These are phyloP conservation scores for Ernsta delagoae DNA, from an alignment of 2,888 invertebrate genomes.

Conservation along the genomic window DNA sequence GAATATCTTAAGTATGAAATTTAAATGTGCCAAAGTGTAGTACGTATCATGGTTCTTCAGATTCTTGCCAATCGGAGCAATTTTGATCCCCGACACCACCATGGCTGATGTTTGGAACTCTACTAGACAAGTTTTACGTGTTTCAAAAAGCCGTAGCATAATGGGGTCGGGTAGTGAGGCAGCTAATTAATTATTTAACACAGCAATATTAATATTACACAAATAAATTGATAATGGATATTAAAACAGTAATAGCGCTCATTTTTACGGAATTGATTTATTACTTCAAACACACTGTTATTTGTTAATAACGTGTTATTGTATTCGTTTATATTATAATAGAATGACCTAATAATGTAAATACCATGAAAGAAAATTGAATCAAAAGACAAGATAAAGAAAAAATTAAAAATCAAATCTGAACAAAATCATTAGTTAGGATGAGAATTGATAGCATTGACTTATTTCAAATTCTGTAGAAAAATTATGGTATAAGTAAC, in stretches of 20 bases:
- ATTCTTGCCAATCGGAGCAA: not conserved
- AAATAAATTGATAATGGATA: not conserved
- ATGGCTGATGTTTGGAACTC: not conserved
- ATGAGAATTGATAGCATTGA: not conserved
- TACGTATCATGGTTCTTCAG: constrained; percentile 1
- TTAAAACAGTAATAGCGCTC: not conserved
- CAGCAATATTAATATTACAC: not conserved
- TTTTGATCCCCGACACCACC: constrained; percentile 9
- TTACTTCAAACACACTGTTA: no score
- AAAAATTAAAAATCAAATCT: no score
- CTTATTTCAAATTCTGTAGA: constrained; percentile 16
- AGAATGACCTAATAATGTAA: no score
- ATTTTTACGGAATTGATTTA: not conserved
- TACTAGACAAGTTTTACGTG: not conserved
- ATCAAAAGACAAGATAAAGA: no score
- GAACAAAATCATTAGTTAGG: no score
- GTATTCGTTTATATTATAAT: no score
- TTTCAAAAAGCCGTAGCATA: not conserved
- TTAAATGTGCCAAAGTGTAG: constrained; percentile 17
- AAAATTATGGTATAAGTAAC: constrained; percentile 20
- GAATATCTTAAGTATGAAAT: constrained; percentile 13
- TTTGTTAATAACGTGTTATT: no score
- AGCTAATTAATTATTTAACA: not conserved
- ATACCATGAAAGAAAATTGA: no score
- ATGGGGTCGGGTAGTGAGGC: not conserved